phyloP scores from a whole-genome alignment of 2,888 invertebrate genomes.

The Onthophagus sagittarius region DNA sequence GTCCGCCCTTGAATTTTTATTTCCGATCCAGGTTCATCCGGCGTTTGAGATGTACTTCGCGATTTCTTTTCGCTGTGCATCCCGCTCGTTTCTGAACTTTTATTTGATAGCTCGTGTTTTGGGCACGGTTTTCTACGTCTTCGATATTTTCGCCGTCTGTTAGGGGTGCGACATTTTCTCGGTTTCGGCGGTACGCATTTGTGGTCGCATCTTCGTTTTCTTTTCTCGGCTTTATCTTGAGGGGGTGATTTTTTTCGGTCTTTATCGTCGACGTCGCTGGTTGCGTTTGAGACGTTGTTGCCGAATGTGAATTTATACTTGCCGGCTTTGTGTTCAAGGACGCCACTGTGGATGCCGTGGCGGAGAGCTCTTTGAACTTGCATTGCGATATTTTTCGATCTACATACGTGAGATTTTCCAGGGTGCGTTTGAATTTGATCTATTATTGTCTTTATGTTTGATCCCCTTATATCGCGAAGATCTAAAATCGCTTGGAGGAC shows the following conservation, averaged over 20 bases:
- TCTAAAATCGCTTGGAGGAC: constrained; percentile 30
- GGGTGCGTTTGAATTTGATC: constrained; percentile 26
- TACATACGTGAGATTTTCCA: constrained; percentile 15
- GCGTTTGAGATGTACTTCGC: constrained; percentile 18
- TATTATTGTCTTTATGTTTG: constrained; percentile 24
- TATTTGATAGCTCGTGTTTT: neutral
- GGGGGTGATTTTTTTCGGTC: neutral
- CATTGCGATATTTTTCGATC: constrained; percentile 27
- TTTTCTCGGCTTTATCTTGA: neutral
- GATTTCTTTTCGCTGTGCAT: neutral
- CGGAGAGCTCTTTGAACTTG: constrained; percentile 25
- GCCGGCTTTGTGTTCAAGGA: constrained; percentile 26
- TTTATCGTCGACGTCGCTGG: too few relatives aligned
- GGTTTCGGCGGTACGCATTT: neutral
- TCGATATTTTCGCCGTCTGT: neutral
- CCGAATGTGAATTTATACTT: constrained; percentile 18
- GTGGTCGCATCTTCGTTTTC: neutral
- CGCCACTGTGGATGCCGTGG: constrained; percentile 26
- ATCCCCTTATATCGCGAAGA: constrained; percentile 26
- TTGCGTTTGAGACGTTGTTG: neutral
- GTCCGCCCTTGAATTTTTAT: neutral
- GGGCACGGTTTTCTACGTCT: constrained; percentile 6
- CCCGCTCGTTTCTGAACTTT: neutral
- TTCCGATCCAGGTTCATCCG: constrained; percentile 17
- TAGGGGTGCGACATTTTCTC: neutral